Percentiles rank a stretch among this genome's conserved stretches.
Conservation (phyloP, 2,113 vertebrate species). For the Vicugna pacos region DNA sequence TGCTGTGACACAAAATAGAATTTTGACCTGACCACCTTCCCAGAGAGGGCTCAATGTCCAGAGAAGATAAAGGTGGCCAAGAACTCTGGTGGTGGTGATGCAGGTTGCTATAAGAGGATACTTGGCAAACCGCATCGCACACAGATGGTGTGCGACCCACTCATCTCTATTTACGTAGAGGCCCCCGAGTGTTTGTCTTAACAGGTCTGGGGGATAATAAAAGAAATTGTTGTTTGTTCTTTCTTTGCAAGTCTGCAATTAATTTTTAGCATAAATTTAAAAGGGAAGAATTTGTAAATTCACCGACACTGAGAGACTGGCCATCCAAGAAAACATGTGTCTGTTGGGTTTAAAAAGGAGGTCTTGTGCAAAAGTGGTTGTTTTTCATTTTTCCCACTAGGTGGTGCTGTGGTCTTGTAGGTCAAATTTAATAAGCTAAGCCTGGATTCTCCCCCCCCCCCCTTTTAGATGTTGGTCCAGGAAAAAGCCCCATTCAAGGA, state of each 20-base stretch:
- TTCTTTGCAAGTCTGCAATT: conserved; percentile 85
- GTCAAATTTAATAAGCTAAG: conserved; percentile 49
- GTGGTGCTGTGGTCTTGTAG: conserved; percentile 84
- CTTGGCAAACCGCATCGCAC: conserved; percentile 80
- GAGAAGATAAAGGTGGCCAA: background rate
- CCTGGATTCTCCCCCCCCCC: rapidly evolving
- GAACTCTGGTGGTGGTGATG: background rate
- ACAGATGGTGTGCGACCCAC: conserved; percentile 88
- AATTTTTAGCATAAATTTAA: conserved; percentile 83
- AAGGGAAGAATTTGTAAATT: conserved; percentile 81
- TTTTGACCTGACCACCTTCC: background rate
- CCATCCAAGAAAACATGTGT: conserved; percentile 71
- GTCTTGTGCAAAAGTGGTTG: background rate
- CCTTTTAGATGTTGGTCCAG: background rate
- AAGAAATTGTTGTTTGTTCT: conserved; percentile 88
- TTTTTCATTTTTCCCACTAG: conserved; percentile 80
- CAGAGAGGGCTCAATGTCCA: background rate
- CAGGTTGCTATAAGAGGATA: conserved; percentile 68
- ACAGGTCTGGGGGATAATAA: conserved; percentile 86
- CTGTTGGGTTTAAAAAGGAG: conserved; percentile 30
- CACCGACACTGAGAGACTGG: conserved; percentile 78
- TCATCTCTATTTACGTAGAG: conserved; percentile 86
- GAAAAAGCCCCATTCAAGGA: background rate
- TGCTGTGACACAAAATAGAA: background rate
- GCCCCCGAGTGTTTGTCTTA: conserved; percentile 86